These are phyloP conservation scores for Lathamus discolor DNA, from an alignment of 2,113 vertebrate genomes.

Conservation along the genomic window DNA sequence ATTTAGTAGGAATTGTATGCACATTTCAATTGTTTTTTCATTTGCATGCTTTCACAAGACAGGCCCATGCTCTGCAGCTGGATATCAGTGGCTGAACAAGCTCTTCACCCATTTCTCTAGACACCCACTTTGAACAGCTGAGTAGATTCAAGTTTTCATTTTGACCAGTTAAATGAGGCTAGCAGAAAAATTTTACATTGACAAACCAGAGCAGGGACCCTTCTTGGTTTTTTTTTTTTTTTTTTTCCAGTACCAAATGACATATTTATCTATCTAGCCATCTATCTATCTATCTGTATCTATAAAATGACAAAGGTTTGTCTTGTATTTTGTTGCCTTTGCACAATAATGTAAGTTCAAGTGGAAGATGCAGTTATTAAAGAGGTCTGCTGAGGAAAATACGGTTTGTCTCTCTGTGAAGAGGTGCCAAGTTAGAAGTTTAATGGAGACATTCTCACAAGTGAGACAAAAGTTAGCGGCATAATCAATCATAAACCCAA, in stretches of 20 bases:
- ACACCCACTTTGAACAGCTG: neutral
- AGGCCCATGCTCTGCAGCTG: neutral
- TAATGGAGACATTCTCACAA: neutral
- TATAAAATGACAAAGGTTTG: neutral
- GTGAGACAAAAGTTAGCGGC: neutral
- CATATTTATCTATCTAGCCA: too few species aligned
- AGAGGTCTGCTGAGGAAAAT: neutral
- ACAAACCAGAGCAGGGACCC: neutral
- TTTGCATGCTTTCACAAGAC: neutral
- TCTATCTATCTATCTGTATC: too few species aligned
- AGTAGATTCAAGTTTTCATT: neutral
- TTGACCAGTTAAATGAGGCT: neutral
- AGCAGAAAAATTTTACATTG: neutral
- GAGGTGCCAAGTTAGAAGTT: neutral
- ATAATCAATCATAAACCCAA: neutral
- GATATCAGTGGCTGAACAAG: neutral
- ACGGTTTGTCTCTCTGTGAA: neutral
- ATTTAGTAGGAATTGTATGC: neutral
- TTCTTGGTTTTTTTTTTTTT: neutral
- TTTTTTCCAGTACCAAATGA: neutral
- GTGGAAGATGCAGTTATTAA: neutral
- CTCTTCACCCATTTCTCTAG: neutral
- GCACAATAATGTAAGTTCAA: neutral
- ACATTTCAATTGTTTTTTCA: neutral
- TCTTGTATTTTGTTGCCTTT: neutral